phyloP scores from a whole-genome alignment of 2,113 vertebrate species.

The Gnathonemus echidnorhynchus region DNA sequence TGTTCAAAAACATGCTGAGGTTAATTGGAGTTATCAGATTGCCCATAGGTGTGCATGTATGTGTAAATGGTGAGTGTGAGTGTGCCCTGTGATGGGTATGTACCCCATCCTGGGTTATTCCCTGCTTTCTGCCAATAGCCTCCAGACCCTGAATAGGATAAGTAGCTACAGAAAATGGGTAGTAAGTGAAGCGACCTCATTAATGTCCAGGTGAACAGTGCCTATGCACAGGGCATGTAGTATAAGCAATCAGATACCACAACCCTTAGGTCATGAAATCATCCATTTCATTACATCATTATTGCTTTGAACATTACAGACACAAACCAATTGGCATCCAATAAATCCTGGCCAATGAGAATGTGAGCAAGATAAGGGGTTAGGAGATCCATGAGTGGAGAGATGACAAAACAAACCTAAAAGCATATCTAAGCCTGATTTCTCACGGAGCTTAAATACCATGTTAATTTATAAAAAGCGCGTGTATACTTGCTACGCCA shows the following conservation, averaged over 20 bases:
- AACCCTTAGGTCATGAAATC: background rate
- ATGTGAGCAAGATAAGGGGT: background rate
- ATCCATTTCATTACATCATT: background rate
- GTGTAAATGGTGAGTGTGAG: background rate
- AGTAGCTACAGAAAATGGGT: background rate
- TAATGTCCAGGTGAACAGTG: slow-evolving; percentile 22
- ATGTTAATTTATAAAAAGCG: background rate
- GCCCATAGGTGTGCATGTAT: background rate
- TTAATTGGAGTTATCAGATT: background rate
- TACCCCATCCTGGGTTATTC: background rate
- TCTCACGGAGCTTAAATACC: background rate
- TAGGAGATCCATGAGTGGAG: background rate
- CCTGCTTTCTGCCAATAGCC: background rate
- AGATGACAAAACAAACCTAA: background rate
- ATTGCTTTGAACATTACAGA: background rate
- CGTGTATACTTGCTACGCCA: background rate
- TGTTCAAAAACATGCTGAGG: background rate
- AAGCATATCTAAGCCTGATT: background rate
- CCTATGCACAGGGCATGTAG: slow-evolving; percentile 11
- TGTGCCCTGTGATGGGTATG: background rate
- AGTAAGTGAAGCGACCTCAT: background rate
- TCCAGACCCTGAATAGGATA: background rate
- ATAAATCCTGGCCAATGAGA: background rate
- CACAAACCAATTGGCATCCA: background rate
- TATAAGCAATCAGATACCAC: background rate